phyloP scores from a whole-genome alignment of 2,113 vertebrate species.

The Antechinus flavipes region DNA sequence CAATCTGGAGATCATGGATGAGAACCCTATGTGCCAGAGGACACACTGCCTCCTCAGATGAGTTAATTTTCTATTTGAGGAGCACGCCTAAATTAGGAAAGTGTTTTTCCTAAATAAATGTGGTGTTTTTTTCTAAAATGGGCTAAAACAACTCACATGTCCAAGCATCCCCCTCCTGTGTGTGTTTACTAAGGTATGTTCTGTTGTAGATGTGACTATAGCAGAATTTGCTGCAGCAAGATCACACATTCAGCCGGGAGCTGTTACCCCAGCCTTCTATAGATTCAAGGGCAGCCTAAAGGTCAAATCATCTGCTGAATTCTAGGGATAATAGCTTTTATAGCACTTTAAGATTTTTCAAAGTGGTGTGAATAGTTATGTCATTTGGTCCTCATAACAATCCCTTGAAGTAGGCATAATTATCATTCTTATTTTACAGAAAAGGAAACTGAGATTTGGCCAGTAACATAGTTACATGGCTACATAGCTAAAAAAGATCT shows the following conservation, averaged over 20 bases:
- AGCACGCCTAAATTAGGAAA: not conserved
- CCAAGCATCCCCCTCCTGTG: not conserved
- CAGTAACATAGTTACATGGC: not conserved
- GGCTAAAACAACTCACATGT: not conserved
- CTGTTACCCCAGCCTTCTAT: not conserved
- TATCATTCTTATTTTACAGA: not conserved
- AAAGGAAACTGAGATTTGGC: not conserved
- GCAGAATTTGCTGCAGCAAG: not conserved
- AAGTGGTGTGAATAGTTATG: not conserved
- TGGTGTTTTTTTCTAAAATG: not conserved
- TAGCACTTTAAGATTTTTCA: not conserved
- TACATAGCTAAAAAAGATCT: not conserved
- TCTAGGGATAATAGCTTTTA: not conserved
- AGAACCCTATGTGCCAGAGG: not conserved
- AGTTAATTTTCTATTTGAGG: not conserved
- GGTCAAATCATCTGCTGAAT: not conserved
- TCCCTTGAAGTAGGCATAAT: not conserved
- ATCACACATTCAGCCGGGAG: not conserved
- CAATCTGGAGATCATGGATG: not conserved
- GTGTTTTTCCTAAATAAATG: not conserved
- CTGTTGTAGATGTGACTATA: not conserved
- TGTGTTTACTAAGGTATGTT: not conserved
- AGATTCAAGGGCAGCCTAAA: not conserved
- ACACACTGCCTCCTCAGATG: not conserved
- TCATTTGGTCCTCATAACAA: not conserved